These are phyloP conservation scores for Abrostola triplasia DNA, from an alignment of 2,888 invertebrate genomes.

Conservation along the genomic window DNA sequence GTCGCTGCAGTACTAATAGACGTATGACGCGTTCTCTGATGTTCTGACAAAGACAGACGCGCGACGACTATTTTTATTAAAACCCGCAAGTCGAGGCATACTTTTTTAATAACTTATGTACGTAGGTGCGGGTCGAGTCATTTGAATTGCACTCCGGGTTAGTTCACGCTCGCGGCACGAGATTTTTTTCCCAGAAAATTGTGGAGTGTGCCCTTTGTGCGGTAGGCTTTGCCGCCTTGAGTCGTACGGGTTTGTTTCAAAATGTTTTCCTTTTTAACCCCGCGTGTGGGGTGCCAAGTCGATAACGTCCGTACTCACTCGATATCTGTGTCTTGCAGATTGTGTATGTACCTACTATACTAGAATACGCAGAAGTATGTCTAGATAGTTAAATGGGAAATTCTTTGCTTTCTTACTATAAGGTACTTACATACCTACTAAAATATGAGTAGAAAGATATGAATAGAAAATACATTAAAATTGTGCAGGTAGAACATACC, in stretches of 20 bases:
- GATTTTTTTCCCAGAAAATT: conserved; percentile 81
- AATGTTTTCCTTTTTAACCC: conserved; percentile 57
- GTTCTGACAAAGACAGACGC: conserved; percentile 85
- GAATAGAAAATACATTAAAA: too few species aligned
- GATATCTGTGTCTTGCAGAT: conserved; percentile 19
- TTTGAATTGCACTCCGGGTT: conserved; percentile 71
- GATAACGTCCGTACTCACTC: conserved; percentile 29
- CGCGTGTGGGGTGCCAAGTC: conserved; percentile 25
- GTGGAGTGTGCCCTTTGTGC: conserved; percentile 80
- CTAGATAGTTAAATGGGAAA: too few species aligned
- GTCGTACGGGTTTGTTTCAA: conserved; percentile 66
- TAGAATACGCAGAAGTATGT: too few species aligned
- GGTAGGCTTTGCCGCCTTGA: conserved; percentile 72
- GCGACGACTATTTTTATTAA: conserved; percentile 88
- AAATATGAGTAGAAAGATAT: too few species aligned
- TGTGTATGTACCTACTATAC: not conserved
- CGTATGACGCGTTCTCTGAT: conserved; percentile 83
- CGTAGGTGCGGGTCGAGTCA: conserved; percentile 71
- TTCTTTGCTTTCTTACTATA: too few species aligned
- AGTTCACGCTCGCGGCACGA: conserved; percentile 70
- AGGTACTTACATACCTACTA: too few species aligned
- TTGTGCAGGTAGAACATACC: too few species aligned
- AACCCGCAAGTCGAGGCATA: conserved; percentile 83
- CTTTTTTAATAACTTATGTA: conserved; percentile 89
- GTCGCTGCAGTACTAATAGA: conserved; percentile 80